Conservation (phyloP, 2,888 invertebrate species). For the Caenorhabditis virilis region DNA sequence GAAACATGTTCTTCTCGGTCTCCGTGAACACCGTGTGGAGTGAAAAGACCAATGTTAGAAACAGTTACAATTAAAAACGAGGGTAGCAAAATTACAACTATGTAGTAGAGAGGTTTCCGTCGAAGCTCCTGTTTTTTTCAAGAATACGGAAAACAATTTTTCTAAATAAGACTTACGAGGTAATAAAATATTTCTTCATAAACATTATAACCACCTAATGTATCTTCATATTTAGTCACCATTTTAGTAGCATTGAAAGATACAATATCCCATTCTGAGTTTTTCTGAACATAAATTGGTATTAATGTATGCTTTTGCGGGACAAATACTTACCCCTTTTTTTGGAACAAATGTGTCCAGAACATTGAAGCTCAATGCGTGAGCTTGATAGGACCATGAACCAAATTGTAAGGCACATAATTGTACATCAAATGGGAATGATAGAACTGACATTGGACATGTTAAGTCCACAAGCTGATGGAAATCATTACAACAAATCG, state of each 20-base stretch:
- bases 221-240: constrained; percentile 48
- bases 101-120: constrained; percentile 55
- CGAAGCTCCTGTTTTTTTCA: constrained; percentile 38
- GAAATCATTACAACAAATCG: not conserved
- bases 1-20: constrained; percentile 57
- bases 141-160: not conserved
- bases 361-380: constrained; percentile 44
- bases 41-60: constrained; percentile 54
- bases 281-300: constrained; percentile 24
- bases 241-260: constrained; percentile 51
- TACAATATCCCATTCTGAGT: constrained; percentile 57
- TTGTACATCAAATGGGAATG: constrained; percentile 56
- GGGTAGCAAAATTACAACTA: constrained; percentile 55
- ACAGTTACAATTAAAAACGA: constrained; percentile 55
- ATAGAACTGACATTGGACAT: constrained; percentile 51
- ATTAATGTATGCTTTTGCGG: not conserved
- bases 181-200: constrained; percentile 57
- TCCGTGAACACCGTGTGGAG: constrained; percentile 54
- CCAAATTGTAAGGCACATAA: constrained; percentile 54
- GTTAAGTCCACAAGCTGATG: constrained; percentile 51
- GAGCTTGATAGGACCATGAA: constrained; percentile 54
- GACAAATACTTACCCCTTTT: constrained; percentile 21
- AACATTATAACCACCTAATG: constrained; percentile 46
- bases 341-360: constrained; percentile 42
- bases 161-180: constrained; percentile 26